These are phyloP conservation scores for Mustela nigripes DNA, from an alignment of 2,113 vertebrate genomes.

Conservation along the genomic window DNA sequence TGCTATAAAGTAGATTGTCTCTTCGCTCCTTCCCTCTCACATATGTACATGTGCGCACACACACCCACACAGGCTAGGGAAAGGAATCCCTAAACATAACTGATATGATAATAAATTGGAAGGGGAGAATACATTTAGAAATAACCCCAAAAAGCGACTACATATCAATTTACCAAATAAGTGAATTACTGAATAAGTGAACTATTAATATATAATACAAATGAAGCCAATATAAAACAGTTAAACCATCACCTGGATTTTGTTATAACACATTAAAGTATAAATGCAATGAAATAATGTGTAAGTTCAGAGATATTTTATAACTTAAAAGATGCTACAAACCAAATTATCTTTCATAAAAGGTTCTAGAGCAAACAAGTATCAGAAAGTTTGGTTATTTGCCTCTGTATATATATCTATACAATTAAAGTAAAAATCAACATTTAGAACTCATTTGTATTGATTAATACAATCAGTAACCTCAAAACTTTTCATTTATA, in stretches of 20 bases:
- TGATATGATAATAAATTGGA: conserved; percentile 21
- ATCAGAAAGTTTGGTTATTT: neutral
- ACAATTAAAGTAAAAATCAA: neutral
- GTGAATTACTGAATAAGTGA: neutral
- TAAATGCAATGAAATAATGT: neutral
- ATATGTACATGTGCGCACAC: neutral
- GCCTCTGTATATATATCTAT: neutral
- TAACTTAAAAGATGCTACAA: conserved; percentile 40
- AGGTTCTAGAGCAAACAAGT: conserved; percentile 40
- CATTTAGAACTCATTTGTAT: conserved; percentile 21
- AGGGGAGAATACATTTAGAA: conserved; percentile 13
- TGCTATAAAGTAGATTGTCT: conserved; percentile 9
- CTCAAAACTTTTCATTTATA: neutral
- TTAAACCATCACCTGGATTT: conserved; percentile 28
- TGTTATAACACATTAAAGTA: conserved; percentile 35
- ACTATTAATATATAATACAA: conserved; percentile 17
- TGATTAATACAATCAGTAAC: neutral
- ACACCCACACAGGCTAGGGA: neutral
- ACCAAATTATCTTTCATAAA: conserved; percentile 34
- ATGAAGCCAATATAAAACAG: conserved; percentile 39
- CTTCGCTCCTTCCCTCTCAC: too few species aligned
- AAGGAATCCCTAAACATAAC: neutral
- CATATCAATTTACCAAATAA: neutral
- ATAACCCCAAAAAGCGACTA: conserved; percentile 28
- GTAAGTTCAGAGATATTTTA: neutral